Evolutionary conservation across 2,797 vertebrate genomes (phyloP).

Genomic region (Epinephelus awoara): DNA sequence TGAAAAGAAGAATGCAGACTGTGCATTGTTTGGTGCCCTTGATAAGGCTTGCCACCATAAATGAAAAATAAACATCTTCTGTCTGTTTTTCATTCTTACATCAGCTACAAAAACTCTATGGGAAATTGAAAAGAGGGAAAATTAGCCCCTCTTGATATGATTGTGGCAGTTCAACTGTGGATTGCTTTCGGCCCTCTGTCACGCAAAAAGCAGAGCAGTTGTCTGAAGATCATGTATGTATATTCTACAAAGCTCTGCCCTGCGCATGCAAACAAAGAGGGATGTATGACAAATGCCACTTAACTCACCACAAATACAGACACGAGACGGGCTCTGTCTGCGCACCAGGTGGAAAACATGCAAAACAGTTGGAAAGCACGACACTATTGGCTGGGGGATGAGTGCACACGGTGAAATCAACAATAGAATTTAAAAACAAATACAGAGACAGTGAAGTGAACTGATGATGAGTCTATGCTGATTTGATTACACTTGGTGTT

Average conservation of each 20-base stretch:
- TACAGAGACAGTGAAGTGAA: conserved; percentile 10
- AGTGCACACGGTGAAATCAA: conserved; percentile 50
- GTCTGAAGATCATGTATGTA: conserved; percentile 30
- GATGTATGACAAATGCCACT: conserved; percentile 34
- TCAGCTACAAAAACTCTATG: conserved; percentile 34
- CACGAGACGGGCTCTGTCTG: conserved; percentile 25
- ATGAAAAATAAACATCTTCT: conserved; percentile 60
- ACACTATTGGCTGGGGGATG: conserved; percentile 11
- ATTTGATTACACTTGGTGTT: conserved; percentile 41
- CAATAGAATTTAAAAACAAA: conserved; percentile 37
- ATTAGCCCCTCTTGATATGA: conserved; percentile 55
- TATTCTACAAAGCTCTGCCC: conserved; percentile 36
- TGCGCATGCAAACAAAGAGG: conserved; percentile 23
- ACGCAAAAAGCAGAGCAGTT: conserved; percentile 35
- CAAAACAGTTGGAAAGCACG: conserved; percentile 14
- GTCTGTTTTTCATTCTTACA: conserved; percentile 53
- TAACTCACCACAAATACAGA: conserved; percentile 41
- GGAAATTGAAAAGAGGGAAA: conserved; percentile 27
- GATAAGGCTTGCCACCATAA: conserved; percentile 46
- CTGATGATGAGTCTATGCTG: conserved; percentile 29
- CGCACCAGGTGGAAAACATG: conserved; percentile 47
- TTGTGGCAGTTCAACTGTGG: conserved; percentile 35
- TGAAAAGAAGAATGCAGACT: conserved; percentile 27
- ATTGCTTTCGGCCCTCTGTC: conserved; percentile 34
- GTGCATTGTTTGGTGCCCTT: conserved; percentile 49